Evolutionary conservation across 30 jellyfish, hydroid and myxozoan species (phyloP).

Genomic region (Cassiopea xamachana): DNA sequence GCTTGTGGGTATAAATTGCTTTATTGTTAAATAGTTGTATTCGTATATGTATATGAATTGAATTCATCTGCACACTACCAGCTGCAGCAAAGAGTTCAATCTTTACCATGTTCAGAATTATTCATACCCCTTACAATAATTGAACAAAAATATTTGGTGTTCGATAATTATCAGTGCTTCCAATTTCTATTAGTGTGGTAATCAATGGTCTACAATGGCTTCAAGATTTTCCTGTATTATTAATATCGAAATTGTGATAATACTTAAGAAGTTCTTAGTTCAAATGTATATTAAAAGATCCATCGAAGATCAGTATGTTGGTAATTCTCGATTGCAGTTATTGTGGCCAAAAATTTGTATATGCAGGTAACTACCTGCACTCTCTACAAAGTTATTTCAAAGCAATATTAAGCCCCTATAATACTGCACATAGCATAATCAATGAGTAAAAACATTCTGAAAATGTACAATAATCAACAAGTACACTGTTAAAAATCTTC

Average conservation of each 20-base stretch:
- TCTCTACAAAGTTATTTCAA: too few species aligned
- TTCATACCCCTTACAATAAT: neutral
- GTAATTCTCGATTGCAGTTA: too few species aligned
- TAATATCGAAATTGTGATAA: too few species aligned
- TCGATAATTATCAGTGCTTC: neutral
- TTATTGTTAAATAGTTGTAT: too few species aligned
- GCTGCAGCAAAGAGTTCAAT: neutral
- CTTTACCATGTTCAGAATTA: neutral
- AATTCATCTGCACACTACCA: neutral
- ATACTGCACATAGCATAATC: conserved; percentile 12
- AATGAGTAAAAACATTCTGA: neutral
- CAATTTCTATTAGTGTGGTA: too few species aligned
- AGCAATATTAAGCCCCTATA: neutral
- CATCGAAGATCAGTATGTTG: neutral
- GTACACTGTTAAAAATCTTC: too few species aligned
- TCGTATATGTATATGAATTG: too few species aligned
- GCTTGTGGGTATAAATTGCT: too few species aligned
- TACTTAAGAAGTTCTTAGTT: too few species aligned
- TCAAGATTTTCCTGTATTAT: neutral
- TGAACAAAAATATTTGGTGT: neutral
- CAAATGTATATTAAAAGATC: neutral
- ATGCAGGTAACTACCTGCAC: too few species aligned
- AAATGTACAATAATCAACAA: neutral
- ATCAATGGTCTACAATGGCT: neutral
- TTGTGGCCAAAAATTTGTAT: too few species aligned